Evolutionary conservation across 1,140 invertebrate species (phyloP).

Genomic region (Drosophila leontia): DNA sequence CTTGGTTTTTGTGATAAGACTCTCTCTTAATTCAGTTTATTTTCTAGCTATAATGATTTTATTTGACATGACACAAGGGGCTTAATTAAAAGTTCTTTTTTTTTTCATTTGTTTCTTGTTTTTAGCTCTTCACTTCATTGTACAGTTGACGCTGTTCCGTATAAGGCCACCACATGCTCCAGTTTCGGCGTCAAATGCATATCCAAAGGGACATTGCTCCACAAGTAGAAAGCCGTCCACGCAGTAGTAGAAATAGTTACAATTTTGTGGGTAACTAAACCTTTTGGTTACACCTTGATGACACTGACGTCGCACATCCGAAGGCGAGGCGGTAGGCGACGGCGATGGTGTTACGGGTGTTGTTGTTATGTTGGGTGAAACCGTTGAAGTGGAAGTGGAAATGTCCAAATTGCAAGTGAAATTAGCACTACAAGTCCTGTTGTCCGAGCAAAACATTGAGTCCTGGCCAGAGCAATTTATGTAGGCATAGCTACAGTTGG

Average conservation of each 20-base stretch:
- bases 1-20: constrained; percentile 46
- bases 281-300: constrained; percentile 55
- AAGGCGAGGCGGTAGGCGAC: constrained; percentile 12
- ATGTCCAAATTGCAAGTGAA: constrained; percentile 26
- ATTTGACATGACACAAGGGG: constrained; percentile 34
- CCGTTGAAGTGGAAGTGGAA: constrained; percentile 10
- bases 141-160: constrained; percentile 15
- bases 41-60: constrained; percentile 51
- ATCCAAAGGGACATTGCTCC: constrained; percentile 71
- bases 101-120: constrained; percentile 7
- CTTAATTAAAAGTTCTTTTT: constrained; percentile 59
- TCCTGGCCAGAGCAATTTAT: constrained; percentile 46
- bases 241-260: constrained; percentile 78
- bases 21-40: constrained; percentile 64
- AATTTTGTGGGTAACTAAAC: constrained; percentile 70
- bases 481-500: constrained; percentile 42
- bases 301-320: constrained; percentile 46
- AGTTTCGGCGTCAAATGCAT: constrained; percentile 40
- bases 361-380: neutral
- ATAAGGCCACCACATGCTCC: constrained; percentile 45
- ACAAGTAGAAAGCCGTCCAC: constrained; percentile 66
- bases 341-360: neutral
- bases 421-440: constrained; percentile 17
- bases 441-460: constrained; percentile 46
- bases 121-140: constrained; percentile 9